phyloP scores from a whole-genome alignment of 2,797 vertebrate species.

The Platalea minor region DNA sequence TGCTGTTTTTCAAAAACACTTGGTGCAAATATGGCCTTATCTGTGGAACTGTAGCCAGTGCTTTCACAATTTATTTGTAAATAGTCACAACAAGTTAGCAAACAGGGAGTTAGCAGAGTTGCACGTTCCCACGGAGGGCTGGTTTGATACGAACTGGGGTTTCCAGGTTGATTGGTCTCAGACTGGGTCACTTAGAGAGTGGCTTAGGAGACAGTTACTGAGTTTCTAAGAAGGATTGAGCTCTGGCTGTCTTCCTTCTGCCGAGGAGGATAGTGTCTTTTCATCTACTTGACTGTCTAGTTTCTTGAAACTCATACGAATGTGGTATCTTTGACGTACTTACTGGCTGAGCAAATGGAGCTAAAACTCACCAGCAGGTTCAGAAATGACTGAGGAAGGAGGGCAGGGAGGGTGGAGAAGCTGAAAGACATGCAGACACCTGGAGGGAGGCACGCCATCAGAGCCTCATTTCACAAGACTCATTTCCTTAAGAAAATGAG shows the following conservation, averaged over 20 bases:
- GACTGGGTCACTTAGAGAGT: background rate
- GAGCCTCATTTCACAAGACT: background rate
- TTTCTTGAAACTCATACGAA: background rate
- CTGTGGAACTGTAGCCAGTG: background rate
- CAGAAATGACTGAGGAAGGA: background rate
- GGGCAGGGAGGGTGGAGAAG: background rate
- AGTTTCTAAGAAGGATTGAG: background rate
- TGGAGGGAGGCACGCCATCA: background rate
- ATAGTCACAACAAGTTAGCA: background rate
- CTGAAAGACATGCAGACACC: background rate
- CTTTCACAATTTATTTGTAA: background rate
- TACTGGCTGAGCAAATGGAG: background rate
- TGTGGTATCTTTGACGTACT: background rate
- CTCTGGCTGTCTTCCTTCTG: background rate
- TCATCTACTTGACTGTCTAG: background rate
- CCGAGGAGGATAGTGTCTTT: background rate
- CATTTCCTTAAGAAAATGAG: background rate
- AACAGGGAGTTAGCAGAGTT: rapidly evolving
- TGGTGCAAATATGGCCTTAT: background rate
- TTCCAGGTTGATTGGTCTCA: background rate
- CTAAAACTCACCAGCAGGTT: background rate
- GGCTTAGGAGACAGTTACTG: rapidly evolving
- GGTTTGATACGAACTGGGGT: background rate
- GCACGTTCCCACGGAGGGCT: background rate
- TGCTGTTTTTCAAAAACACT: background rate